Base-by-base conservation (phyloP, 2,888 invertebrate genomes). In the Eremobia ochroleuca region DNA sequence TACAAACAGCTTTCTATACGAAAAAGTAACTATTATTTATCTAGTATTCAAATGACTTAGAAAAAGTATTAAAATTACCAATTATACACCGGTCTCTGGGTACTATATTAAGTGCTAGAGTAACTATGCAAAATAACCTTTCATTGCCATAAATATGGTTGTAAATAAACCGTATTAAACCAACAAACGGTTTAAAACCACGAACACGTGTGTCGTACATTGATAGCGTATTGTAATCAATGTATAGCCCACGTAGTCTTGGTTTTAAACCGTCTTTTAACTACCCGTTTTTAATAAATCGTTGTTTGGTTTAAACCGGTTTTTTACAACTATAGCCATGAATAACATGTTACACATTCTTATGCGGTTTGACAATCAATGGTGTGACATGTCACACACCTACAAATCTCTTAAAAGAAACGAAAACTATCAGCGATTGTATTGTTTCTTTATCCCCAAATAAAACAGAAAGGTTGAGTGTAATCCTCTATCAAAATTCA, bases 401-500 rank as follows among this genome's bases (percentile, higher is more conserved):
- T 13, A 71, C 55, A 69, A 61, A 85, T 76, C 49, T 78, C 58
- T 67, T 75, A 40, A 75, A 73, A 61, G 25, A 72, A 73, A 65
- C n/a, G 43, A 49, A 79, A 55, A 28, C 72, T 28, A 69, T 81
- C 76, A 73, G 64, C 64, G 73, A 49, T 62, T 73, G 74, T 78
- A 86, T 79, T 80, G 80, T 86, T 77, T 73, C 76, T 78, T 73
- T 77, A 85, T 77, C 52, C 62, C 18, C 8, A 55, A 58, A 67
- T 61, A 65, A 46, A 76, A 77, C 52, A 66, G 79, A 85, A 86
- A 76, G 79, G 85, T 83, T 81, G 88, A 76, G 49, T 77, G 79
- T 87, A 89, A 88, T 88, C 86, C 86, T 89, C 85, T 89, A 91
- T 92, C 86, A 91, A 92, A 93, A 92, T 91, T 88, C 90, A 90